A percentile compares a stretch with the other conserved stretches of the same genome.
Conservation (phyloP, 2,797 vertebrate genomes). For the Sphenopsis melanotis region DNA sequence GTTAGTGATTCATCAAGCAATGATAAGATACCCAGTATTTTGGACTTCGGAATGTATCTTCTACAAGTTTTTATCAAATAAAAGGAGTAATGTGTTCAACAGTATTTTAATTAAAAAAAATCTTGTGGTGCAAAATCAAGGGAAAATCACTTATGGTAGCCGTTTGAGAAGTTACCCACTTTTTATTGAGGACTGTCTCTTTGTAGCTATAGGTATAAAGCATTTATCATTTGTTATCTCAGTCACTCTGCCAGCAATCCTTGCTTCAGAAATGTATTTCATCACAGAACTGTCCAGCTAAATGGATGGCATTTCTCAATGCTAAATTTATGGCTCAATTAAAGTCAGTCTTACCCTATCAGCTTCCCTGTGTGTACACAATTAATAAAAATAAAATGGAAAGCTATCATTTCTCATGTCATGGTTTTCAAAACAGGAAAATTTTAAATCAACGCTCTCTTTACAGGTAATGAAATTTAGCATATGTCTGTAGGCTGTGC, state of each 20-base stretch:
- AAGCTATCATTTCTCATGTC: constrained; percentile 33
- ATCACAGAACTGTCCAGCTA: constrained; percentile 55
- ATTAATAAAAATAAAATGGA: constrained; percentile 71
- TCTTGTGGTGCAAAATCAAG: neutral
- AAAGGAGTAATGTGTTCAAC: neutral
- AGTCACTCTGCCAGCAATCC: constrained; percentile 3
- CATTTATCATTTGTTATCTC: constrained; percentile 65
- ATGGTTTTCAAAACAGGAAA: constrained; percentile 9
- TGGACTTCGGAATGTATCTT: neutral
- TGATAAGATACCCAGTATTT: neutral
- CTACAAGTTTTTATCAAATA: neutral
- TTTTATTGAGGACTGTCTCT: constrained; percentile 8
- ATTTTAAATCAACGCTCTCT: constrained; percentile 4
- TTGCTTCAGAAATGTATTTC: constrained; percentile 62
- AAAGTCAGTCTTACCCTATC: constrained; percentile 65
- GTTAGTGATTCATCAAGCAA: neutral
- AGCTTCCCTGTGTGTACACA: constrained; percentile 56
- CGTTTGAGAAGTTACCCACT: neutral
- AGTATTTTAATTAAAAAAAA: constrained; percentile 16
- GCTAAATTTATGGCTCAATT: constrained; percentile 71
- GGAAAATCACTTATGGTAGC: constrained; percentile 8
- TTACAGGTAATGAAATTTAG: constrained; percentile 31
- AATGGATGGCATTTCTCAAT: constrained; percentile 63
- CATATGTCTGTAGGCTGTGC: constrained; percentile 32
- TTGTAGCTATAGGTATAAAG: constrained; percentile 17